A percentile compares a stretch with the other conserved stretches of the same genome.
phyloP scores from a whole-genome alignment of 2,797 vertebrate genomes.

The Lagorchestes hirsutus region DNA sequence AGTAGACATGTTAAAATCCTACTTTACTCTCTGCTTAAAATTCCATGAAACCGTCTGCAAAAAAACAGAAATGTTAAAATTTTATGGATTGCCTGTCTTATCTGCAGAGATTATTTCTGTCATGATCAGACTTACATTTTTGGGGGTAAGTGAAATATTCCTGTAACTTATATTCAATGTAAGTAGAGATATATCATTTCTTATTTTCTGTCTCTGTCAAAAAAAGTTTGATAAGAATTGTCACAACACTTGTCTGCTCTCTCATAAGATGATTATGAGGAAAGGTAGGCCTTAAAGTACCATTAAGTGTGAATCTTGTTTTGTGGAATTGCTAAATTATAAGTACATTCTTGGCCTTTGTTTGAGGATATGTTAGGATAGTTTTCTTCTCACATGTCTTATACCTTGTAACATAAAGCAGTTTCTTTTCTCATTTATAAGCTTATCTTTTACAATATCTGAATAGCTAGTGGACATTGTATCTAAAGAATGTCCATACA shows the following conservation, averaged over 20 bases:
- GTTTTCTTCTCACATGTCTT: neutral
- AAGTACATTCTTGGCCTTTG: neutral
- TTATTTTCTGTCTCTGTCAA: neutral
- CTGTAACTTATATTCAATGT: accelerated
- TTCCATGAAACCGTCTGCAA: conserved; percentile 88
- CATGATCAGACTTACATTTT: conserved; percentile 24
- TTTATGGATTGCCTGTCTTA: conserved; percentile 77
- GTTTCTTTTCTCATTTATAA: neutral
- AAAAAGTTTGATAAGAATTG: neutral
- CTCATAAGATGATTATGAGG: neutral
- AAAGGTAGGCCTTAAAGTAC: neutral
- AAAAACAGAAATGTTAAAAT: accelerated
- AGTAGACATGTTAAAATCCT: conserved; percentile 78
- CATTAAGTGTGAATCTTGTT: neutral
- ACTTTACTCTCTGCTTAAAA: conserved; percentile 82
- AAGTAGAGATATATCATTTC: neutral
- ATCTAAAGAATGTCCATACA: neutral
- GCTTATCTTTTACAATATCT: neutral
- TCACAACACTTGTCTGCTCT: neutral
- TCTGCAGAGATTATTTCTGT: conserved; percentile 73
- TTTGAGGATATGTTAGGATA: neutral
- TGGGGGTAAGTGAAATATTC: conserved; percentile 57
- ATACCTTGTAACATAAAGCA: neutral
- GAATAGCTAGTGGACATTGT: neutral
- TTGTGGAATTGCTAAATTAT: neutral